These are phyloP conservation scores for Hylyphantes graminicola DNA, from an alignment of 1,140 invertebrate species.

Conservation along the genomic window DNA sequence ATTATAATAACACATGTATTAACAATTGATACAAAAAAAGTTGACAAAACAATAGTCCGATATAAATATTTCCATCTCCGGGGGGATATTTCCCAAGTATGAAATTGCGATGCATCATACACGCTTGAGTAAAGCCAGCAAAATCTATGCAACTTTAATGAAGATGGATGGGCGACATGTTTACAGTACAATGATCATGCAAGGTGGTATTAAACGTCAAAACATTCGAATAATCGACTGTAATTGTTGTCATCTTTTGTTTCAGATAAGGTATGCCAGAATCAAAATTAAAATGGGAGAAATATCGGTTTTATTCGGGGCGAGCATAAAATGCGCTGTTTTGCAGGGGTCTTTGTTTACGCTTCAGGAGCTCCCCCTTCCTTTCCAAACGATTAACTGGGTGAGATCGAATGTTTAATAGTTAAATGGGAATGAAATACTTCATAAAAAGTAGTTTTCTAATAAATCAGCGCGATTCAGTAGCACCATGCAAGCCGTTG, in stretches of 20 bases:
- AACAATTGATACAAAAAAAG: no score
- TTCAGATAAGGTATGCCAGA: not conserved
- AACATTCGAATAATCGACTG: conserved; percentile 1
- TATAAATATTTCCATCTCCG: no score
- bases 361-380: no score
- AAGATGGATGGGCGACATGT: conserved; percentile 16
- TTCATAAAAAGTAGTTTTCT: not conserved
- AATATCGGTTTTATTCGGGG: no score
- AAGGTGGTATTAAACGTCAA: conserved; percentile 27
- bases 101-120: conserved; percentile 24
- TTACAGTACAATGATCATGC: conserved; percentile 24
- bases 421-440: not conserved
- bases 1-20: no score
- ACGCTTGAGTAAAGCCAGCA: conserved; percentile 19
- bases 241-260: conserved; percentile 25
- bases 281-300: not conserved
- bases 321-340: no score
- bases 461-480: no score
- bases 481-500: no score
- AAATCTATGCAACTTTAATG: conserved; percentile 18
- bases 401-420: no score
- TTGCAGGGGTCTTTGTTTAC: no score
- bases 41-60: no score
- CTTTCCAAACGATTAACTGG: no score
- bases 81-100: not conserved